Percentiles rank a stretch among this genome's conserved stretches.
Conservation (phyloP, 2,113 vertebrate genomes). For the Galbula dea region DNA sequence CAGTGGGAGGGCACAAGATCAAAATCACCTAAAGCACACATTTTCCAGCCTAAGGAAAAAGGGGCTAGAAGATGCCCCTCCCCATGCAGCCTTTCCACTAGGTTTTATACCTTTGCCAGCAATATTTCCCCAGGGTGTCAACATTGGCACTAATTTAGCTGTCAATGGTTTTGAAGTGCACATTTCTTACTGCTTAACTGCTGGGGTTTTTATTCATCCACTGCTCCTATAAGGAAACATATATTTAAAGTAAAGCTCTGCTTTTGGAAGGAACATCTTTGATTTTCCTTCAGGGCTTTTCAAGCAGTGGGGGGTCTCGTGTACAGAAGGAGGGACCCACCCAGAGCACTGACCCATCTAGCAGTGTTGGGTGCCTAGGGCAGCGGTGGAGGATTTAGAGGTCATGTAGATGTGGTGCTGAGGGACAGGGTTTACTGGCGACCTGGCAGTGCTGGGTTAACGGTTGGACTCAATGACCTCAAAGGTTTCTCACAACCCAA, state of each 20-base stretch:
- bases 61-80: rapidly evolving
- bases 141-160: background rate
- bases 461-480: too few species aligned
- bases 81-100: rapidly evolving
- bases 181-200: background rate
- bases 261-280: background rate
- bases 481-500: too few species aligned
- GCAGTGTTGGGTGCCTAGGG: too few species aligned
- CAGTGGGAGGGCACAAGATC: too few species aligned
- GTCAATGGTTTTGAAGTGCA: rapidly evolving
- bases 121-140: rapidly evolving
- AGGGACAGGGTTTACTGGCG: too few species aligned
- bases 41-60: background rate
- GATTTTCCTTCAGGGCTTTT: background rate
- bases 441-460: too few species aligned
- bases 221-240: background rate
- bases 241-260: background rate
- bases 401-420: too few species aligned
- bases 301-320: rapidly evolving
- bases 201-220: background rate
- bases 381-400: too few species aligned
- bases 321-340: too few species aligned
- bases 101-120: background rate
- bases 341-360: too few species aligned
- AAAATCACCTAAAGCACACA: background rate